These are phyloP conservation scores for Drosophila pullipes DNA, from an alignment of 2,888 invertebrate genomes.

Conservation along the genomic window DNA sequence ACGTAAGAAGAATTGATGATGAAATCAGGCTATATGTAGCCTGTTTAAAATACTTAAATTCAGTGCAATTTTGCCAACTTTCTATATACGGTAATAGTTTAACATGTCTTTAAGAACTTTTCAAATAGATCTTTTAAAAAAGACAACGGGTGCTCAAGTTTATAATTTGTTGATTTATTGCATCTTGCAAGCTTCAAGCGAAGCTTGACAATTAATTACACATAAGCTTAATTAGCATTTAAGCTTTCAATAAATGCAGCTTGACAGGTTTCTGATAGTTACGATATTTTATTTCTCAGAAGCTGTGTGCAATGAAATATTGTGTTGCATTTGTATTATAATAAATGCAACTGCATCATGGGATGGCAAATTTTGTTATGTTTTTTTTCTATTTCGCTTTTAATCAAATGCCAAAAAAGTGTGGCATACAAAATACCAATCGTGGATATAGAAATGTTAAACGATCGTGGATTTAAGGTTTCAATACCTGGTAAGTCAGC, in stretches of 20 bases:
- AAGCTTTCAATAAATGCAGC: slow-evolving; percentile 27
- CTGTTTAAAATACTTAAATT: neutral
- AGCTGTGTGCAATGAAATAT: slow-evolving; percentile 6
- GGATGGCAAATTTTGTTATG: slow-evolving; percentile 9
- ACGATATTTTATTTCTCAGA: slow-evolving; percentile 18
- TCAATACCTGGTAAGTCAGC: slow-evolving; percentile 66
- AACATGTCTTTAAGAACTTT: neutral
- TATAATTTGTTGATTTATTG: neutral
- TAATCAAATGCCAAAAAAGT: slow-evolving; percentile 9
- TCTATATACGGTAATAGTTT: neutral
- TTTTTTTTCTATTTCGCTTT: neutral
- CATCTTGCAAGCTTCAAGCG: neutral
- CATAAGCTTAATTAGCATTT: slow-evolving; percentile 21
- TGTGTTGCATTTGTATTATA: neutral
- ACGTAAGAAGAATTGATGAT: neutral
- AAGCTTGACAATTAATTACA: neutral
- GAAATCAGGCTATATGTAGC: neutral
- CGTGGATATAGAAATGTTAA: slow-evolving; percentile 55
- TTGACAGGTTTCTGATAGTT: slow-evolving; percentile 41
- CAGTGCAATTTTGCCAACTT: neutral
- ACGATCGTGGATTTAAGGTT: slow-evolving; percentile 61
- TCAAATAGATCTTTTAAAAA: neutral
- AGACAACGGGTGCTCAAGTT: neutral
- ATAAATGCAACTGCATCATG: slow-evolving; percentile 53
- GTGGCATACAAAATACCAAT: slow-evolving; percentile 65